Percentiles rank a stretch among this genome's conserved stretches.
These are phyloP conservation scores for Telmatochromis sp. DNA, from an alignment of 2,113 vertebrate species.

Conservation along the genomic window DNA sequence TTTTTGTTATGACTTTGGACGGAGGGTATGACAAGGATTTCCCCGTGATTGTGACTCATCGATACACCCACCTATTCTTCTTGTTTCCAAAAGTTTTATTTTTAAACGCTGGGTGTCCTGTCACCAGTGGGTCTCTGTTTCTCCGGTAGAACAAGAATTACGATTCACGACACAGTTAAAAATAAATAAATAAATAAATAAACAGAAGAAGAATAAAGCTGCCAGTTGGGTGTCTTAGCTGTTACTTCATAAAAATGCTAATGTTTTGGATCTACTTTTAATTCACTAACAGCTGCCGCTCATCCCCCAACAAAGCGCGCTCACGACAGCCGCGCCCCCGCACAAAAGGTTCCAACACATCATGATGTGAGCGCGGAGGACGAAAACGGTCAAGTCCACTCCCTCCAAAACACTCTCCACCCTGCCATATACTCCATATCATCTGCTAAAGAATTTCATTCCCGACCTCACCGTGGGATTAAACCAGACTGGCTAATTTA, in stretches of 20 bases:
- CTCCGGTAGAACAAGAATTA: not conserved
- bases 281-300: not conserved
- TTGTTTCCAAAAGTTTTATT: slow-evolving; percentile 40
- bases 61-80: slow-evolving; percentile 24
- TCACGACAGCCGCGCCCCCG: slow-evolving; percentile 29
- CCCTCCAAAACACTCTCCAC: not conserved
- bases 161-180: not conserved
- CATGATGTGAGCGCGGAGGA: slow-evolving; percentile 12
- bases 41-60: slow-evolving; percentile 37
- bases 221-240: not conserved
- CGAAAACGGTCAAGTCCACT: not conserved
- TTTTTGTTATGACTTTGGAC: slow-evolving; percentile 11
- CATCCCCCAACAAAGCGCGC: not conserved
- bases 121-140: not conserved
- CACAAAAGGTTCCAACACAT: slow-evolving; percentile 46
- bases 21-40: not conserved
- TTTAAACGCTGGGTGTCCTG: slow-evolving; percentile 7
- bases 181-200: not conserved
- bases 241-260: not conserved
- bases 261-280: not conserved
- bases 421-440: not conserved
- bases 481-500: not conserved
- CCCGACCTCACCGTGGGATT: not conserved
- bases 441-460: not conserved
- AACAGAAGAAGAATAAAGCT: not conserved